Evolutionary conservation across 2,888 invertebrate species (phyloP), one percentile per base, ranked within the genome.

Genomic region (Apamea anceps): DNA sequence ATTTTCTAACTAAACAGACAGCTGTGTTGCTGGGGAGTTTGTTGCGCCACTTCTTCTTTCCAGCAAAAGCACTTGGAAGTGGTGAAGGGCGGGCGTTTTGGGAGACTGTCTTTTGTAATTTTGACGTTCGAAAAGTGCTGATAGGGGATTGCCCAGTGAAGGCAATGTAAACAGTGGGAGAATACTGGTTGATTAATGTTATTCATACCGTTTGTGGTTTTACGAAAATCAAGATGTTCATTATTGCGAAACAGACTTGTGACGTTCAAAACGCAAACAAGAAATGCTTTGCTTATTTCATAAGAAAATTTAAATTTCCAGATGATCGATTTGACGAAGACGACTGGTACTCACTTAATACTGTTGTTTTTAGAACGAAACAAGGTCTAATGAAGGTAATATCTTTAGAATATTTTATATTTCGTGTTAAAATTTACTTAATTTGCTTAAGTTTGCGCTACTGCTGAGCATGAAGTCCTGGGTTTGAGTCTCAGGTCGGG

Each of bases 351-450:
- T 89, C 93, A 0, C 87, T 93, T 0, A 90, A 87, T 51, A 96
- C 96, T 21, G 85, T 96, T 1, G 93, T 96, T 67, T 95, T 91
- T 71, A 93, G 91, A 88, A 93, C 94, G 28, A 91, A 89, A 60
- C 93, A 88, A 65, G 93, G 93, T 12, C 89, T 96, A 12, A 79
- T 93, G 4, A 94, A 94, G 93, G 96, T 96, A 92, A 77, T 18
- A 25, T 51, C 6, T 71, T 71, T 3, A 32, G 21, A 37, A 37
- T 57, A 57, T n/a, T 57, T 60, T n/a, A 1, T 18, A 42, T 57
- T 13, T 42, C 0, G 3, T 18, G 18, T 10, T 25, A 12, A 15
- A 6, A n/a, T 54, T 71, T 6, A 25, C 12, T 18, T 71, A 70
- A 21, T 28, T 48, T 13, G 7, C 6, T 42, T 0, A 37, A 37